These are phyloP conservation scores for Pampus argenteus DNA, from an alignment of 2,797 vertebrate species.

Conservation along the genomic window DNA sequence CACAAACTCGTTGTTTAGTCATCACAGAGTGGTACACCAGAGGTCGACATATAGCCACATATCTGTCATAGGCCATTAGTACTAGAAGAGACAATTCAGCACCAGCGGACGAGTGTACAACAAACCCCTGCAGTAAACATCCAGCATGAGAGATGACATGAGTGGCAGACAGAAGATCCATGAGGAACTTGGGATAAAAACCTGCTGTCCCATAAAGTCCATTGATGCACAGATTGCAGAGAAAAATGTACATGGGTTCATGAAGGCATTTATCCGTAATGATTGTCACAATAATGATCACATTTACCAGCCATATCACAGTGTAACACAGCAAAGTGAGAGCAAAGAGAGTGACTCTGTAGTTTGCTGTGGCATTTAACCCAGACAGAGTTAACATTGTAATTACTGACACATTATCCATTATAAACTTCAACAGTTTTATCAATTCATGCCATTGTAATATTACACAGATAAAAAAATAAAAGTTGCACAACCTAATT, in stretches of 20 bases:
- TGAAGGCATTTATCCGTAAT: neutral
- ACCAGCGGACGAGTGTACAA: neutral
- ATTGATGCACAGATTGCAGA: slow-evolving; percentile 26
- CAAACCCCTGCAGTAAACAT: neutral
- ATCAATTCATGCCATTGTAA: neutral
- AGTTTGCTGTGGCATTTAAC: neutral
- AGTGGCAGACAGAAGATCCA: slow-evolving; percentile 4
- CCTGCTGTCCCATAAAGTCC: slow-evolving; percentile 28
- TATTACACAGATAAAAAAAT: neutral
- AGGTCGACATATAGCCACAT: neutral
- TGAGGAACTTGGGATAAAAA: slow-evolving; percentile 29
- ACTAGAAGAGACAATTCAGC: neutral
- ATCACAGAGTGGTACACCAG: no score
- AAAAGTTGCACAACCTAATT: neutral
- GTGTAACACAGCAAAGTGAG: neutral
- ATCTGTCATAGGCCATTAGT: neutral
- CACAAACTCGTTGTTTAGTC: neutral
- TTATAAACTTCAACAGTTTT: neutral
- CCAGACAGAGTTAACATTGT: neutral
- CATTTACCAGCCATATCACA: neutral
- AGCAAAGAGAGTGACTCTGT: neutral
- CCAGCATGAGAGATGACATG: slow-evolving; percentile 23
- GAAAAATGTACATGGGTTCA: slow-evolving; percentile 23
- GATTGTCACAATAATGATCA: neutral
- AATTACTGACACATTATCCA: neutral